phyloP scores from a whole-genome alignment of 2,888 invertebrate genomes.

The Thereva nobilitata region DNA sequence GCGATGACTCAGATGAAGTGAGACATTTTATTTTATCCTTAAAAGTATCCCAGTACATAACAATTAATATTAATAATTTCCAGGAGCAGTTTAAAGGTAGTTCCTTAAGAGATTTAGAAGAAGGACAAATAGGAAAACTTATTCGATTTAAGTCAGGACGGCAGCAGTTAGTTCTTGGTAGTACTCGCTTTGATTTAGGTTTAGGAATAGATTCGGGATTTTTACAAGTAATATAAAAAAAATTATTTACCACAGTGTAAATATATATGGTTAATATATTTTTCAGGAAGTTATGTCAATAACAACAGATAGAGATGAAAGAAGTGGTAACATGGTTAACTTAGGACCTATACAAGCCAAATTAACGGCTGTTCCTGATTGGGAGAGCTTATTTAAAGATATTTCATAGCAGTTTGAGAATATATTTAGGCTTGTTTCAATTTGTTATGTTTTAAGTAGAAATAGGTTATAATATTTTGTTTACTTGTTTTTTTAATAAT shows the following conservation, averaged over 20 bases:
- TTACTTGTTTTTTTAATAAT: no score
- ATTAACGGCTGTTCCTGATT: conserved; percentile 63
- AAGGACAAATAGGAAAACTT: conserved; percentile 65
- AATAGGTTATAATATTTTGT: no score
- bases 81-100: conserved; percentile 5
- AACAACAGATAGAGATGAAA: conserved; percentile 60
- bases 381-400: conserved; percentile 57
- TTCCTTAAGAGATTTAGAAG: conserved; percentile 57
- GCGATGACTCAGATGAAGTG: conserved; percentile 20
- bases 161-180: conserved; percentile 62
- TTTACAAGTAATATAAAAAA: conserved; percentile 55
- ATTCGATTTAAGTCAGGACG: conserved; percentile 64
- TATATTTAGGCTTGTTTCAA: no score
- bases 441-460: no score
- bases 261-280: background rate
- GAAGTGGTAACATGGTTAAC: conserved; percentile 63
- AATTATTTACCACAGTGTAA: background rate
- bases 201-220: conserved; percentile 64
- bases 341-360: conserved; percentile 64
- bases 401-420: conserved; percentile 36
- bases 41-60: no score
- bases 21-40: no score
- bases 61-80: background rate
- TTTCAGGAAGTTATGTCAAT: conserved; percentile 62
- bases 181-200: conserved; percentile 63